phyloP scores from a whole-genome alignment of 1,140 invertebrate species.

The Plectus sambesii region DNA sequence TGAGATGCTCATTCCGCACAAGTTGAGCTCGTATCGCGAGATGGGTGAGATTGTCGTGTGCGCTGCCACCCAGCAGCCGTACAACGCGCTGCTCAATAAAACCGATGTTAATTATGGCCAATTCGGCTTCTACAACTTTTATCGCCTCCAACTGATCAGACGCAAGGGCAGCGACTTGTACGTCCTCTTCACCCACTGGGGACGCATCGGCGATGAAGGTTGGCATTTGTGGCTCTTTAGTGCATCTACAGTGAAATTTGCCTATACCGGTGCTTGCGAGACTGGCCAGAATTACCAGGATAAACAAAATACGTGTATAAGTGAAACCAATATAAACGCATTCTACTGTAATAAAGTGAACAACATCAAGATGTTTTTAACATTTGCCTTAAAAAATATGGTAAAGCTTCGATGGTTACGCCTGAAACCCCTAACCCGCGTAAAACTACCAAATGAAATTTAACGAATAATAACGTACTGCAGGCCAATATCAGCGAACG shows the following conservation, averaged over 20 bases:
- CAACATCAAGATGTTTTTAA: too few species aligned
- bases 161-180: conserved; percentile 50
- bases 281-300: too few species aligned
- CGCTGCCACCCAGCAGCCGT: conserved; percentile 43
- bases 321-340: too few species aligned
- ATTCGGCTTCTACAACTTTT: conserved; percentile 53
- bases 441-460: too few species aligned
- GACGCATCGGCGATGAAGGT: conserved; percentile 48
- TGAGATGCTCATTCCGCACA: conserved; percentile 16
- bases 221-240: conserved; percentile 19
- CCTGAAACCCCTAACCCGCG: too few species aligned
- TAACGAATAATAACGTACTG: conserved; percentile 6
- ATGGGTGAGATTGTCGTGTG: conserved; percentile 41
- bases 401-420: too few species aligned
- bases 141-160: conserved; percentile 52
- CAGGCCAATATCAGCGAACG: conserved; percentile 51
- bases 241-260: too few species aligned
- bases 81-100: conserved; percentile 50
- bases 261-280: too few species aligned
- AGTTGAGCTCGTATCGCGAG: conserved; percentile 12
- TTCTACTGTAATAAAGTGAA: too few species aligned
- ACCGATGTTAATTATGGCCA: conserved; percentile 48
- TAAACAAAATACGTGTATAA: too few species aligned
- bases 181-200: conserved; percentile 53
- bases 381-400: too few species aligned